These are phyloP conservation scores for Bibio marci DNA, from an alignment of 2,888 invertebrate species.

Conservation along the genomic window DNA sequence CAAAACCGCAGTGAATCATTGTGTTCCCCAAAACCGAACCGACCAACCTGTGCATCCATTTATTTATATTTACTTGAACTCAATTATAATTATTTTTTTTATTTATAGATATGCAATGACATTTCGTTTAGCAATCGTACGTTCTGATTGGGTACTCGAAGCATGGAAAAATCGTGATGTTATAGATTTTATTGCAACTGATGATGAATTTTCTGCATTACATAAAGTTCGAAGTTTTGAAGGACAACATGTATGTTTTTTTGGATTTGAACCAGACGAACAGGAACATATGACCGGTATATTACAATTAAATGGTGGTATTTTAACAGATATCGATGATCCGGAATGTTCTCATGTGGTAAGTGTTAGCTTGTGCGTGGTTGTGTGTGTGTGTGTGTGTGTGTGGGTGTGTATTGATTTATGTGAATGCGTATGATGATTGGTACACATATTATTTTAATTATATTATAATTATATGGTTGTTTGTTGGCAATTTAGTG, in stretches of 20 bases:
- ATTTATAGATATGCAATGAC: constrained; percentile 61
- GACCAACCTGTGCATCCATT: too few species aligned
- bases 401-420: too few species aligned
- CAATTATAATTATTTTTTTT: background rate
- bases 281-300: constrained; percentile 84
- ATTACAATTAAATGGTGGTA: constrained; percentile 70
- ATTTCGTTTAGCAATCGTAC: constrained; percentile 76
- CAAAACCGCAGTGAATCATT: too few species aligned
- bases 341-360: constrained; percentile 83
- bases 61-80: too few species aligned
- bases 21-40: too few species aligned
- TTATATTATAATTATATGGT: too few species aligned
- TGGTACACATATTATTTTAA: too few species aligned
- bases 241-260: constrained; percentile 72
- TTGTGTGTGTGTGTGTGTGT: too few species aligned
- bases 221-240: constrained; percentile 76
- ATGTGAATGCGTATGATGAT: too few species aligned
- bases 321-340: constrained; percentile 59
- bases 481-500: too few species aligned
- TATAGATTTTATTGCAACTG: constrained; percentile 48
- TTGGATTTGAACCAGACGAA: constrained; percentile 81
- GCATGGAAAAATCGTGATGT: constrained; percentile 72
- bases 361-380: too few species aligned
- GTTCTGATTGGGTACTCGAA: constrained; percentile 71
- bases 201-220: constrained; percentile 47